Percentiles rank a stretch among this genome's conserved stretches.
phyloP scores from a whole-genome alignment of 35 echinoderm and acorn worm genomes.

The Hemicentrotus pulcherrimus region DNA sequence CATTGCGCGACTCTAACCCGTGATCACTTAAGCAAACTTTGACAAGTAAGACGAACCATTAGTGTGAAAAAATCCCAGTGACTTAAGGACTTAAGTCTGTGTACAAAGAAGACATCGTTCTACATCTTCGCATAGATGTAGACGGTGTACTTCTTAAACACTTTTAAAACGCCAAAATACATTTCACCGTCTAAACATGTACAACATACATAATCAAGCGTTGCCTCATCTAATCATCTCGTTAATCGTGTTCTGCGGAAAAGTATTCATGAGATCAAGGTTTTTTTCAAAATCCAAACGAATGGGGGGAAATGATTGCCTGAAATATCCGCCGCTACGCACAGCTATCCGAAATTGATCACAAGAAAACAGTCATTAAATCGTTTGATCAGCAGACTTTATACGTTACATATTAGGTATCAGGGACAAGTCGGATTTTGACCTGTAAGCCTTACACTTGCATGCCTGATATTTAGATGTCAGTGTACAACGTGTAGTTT shows the following conservation, averaged over 20 bases:
- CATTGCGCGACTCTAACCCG: constrained; percentile 33
- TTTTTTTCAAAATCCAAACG: not conserved
- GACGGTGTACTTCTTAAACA: not conserved
- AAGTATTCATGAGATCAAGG: not conserved
- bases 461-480: not conserved
- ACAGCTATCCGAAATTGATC: constrained; percentile 44
- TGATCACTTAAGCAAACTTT: constrained; percentile 70
- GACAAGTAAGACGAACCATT: constrained; percentile 11
- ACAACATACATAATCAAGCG: not conserved
- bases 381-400: constrained; percentile 61
- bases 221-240: not conserved
- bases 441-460: constrained; percentile 10
- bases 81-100: not conserved
- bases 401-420: constrained; percentile 63
- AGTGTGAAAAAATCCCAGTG: not conserved
- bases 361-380: constrained; percentile 53
- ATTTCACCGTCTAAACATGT: not conserved
- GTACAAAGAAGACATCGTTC: constrained; percentile 3
- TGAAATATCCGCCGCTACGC: not conserved
- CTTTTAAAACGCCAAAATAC: not conserved
- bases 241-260: not conserved
- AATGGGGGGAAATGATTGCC: not conserved
- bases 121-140: not conserved
- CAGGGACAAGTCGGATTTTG: constrained; percentile 19
- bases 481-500: not conserved